These are phyloP conservation scores for Micoletzkya japonica DNA, from an alignment of 2,888 invertebrate genomes.

Conservation along the genomic window DNA sequence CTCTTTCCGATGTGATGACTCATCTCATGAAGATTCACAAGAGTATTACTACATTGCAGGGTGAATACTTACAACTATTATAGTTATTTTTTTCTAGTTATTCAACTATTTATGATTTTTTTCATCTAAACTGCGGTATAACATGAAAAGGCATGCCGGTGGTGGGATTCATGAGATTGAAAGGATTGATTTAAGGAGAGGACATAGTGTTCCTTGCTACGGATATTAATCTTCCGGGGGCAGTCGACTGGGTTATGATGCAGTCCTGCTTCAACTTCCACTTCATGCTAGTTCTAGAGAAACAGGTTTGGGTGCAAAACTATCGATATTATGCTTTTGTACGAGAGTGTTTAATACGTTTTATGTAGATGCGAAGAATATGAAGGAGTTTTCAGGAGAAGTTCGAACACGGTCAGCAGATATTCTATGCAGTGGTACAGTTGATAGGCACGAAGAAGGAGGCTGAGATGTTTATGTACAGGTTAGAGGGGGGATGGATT, in stretches of 20 bases:
- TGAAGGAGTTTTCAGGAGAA: constrained; percentile 93
- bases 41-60: constrained; percentile 95
- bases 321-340: no score
- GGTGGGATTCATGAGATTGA: constrained; percentile 1
- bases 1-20: constrained; percentile 95
- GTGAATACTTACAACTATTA: no score
- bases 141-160: no score
- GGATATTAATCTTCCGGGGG: constrained; percentile 95
- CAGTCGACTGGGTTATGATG: constrained; percentile 80
- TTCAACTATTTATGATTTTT: no score
- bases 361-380: no score
- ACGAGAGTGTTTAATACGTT: no score
- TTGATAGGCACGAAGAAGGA: constrained; percentile 97
- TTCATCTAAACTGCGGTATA: no score
- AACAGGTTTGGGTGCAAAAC: constrained; percentile 66
- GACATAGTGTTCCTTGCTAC: constrained; percentile 99
- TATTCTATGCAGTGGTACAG: constrained; percentile 87
- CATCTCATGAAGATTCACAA: constrained; percentile 88
- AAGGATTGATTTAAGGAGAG: constrained; percentile 73
- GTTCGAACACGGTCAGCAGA: constrained; percentile 75
- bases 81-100: background rate
- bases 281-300: constrained; percentile 96
- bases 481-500: no score
- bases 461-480: constrained; percentile 97
- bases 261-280: constrained; percentile 98